Evolutionary conservation across 2,113 vertebrate genomes (phyloP).

Genomic region (Piprites chloris): DNA sequence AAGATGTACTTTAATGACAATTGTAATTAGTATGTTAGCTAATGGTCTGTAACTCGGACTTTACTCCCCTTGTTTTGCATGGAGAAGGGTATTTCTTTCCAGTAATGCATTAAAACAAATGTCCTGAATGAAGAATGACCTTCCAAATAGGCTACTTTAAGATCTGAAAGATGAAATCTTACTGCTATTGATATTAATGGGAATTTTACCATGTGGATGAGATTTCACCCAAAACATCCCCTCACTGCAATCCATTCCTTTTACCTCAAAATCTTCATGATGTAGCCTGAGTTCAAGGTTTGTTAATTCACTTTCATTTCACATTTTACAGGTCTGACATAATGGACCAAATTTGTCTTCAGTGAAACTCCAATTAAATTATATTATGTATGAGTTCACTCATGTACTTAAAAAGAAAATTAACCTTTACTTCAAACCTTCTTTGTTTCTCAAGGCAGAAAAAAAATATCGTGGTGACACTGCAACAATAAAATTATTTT

Average conservation of each 20-base stretch:
- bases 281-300: background rate
- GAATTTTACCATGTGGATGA: background rate
- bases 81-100: background rate
- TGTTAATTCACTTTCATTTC: slow-evolving; percentile 15
- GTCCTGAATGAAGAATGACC: background rate
- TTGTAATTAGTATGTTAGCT: background rate
- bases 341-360: slow-evolving; percentile 29
- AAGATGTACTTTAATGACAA: background rate
- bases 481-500: background rate
- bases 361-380: slow-evolving; percentile 44
- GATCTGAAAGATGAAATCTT: background rate
- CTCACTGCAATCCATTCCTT: background rate
- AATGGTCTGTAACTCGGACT: background rate
- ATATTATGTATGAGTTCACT: background rate
- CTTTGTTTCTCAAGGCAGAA: background rate
- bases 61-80: background rate
- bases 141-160: background rate
- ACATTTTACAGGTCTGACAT: slow-evolving; percentile 23
- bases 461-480: background rate
- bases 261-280: background rate
- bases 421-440: slow-evolving; percentile 22
- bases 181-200: background rate
- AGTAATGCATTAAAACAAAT: background rate
- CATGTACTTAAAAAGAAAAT: slow-evolving; percentile 45
- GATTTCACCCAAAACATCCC: background rate